A percentile compares a stretch with the other conserved stretches of the same genome.
These are phyloP conservation scores for Spea multiplicata DNA, from an alignment of 2,113 vertebrate species.

Conservation along the genomic window DNA sequence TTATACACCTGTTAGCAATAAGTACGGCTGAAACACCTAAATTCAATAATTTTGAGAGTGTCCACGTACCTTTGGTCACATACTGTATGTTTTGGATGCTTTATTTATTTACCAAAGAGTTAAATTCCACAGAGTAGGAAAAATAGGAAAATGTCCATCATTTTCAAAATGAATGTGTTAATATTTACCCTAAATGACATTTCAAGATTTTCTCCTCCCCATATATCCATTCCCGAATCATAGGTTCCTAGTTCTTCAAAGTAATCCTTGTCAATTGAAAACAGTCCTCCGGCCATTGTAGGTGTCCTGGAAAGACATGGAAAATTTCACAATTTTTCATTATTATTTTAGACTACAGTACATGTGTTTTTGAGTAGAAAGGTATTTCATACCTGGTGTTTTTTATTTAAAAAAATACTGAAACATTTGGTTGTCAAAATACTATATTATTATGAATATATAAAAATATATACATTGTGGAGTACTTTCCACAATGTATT, in stretches of 20 bases:
- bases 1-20: too few relatives aligned
- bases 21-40: too few relatives aligned
- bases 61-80: too few relatives aligned
- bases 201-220: constrained; percentile 98
- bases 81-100: too few relatives aligned
- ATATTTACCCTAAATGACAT: constrained; percentile 97
- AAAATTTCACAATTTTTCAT: constrained; percentile 13
- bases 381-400: too few relatives aligned
- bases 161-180: not conserved
- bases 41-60: too few relatives aligned
- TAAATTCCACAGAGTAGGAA: not conserved
- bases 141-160: not conserved
- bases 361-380: not conserved
- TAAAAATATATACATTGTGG: too few relatives aligned
- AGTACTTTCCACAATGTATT: too few relatives aligned
- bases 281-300: constrained; percentile 96
- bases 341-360: not conserved
- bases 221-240: constrained; percentile 98
- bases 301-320: constrained; percentile 83
- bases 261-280: constrained; percentile 94
- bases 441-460: too few relatives aligned
- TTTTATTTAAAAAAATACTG: too few relatives aligned
- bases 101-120: too few relatives aligned
- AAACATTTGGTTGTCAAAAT: too few relatives aligned
- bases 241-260: constrained; percentile 99